Evolutionary conservation across 2,113 vertebrate genomes (phyloP), one percentile per base, ranked within the genome.

Genomic region (Sterna hirundo): DNA sequence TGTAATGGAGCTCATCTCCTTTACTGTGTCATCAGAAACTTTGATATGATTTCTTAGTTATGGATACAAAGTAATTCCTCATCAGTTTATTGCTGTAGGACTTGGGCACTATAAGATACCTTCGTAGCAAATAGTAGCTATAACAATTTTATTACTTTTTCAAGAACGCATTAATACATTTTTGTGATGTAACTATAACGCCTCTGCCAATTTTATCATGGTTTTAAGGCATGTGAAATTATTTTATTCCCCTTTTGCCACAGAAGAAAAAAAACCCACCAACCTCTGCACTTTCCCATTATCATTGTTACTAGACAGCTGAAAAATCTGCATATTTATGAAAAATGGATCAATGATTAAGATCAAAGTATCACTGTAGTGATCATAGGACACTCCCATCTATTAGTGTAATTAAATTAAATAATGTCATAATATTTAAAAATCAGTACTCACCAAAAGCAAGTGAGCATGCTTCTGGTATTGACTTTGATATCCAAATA

Each of bases 401-500:
- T 52, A 54, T 72, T 86, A 65, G 13, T 26, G 15, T 58, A 95
- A 69, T 86, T 82, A 83, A 84, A 76, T 57, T 62, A 32, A 89
- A 82, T 85, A 83, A 49, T 38, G 11, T 64, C 2, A 5, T 20
- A 82, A 29, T 66, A 58, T 79, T 94, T 87, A 58, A 94, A 92
- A 89, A 64, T 74, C n/a, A 51, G 40, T 19, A 2, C 26, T 94
- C 46, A 51, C 15, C n/a, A 90, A 83, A 89, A 82, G 29, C 27
- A 65, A 79, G 23, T 38, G 12, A 83, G 3, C 8, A 40, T 68
- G 54, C 40, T 54, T 90, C 64, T 77, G 71, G 22, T 89, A 42
- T 89, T 69, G 58, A 72, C 82, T 95, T 95, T 84, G 85, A 92
- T 94, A 94, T 69, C 44, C 15, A 51, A 64, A 65, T 55, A 86